Percentiles rank a stretch among this genome's conserved stretches.
phyloP scores from a whole-genome alignment of 2,113 vertebrate species.

The Agapornis roseicollis region DNA sequence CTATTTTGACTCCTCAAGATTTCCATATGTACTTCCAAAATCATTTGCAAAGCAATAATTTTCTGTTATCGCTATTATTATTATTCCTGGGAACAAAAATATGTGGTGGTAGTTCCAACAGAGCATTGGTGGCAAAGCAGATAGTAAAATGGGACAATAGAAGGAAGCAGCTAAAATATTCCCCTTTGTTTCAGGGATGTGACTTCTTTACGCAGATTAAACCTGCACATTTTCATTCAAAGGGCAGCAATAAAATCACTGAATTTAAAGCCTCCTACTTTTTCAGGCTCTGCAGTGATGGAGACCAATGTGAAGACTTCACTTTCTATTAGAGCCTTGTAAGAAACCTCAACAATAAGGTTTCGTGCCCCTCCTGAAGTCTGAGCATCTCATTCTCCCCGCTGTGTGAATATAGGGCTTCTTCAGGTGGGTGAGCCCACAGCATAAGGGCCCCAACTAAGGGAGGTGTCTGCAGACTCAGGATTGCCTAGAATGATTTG shows the following conservation, averaged over 20 bases:
- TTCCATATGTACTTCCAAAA: conserved; percentile 42
- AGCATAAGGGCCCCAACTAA: background rate
- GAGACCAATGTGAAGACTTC: background rate
- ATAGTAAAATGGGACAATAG: conserved; percentile 68
- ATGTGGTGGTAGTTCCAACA: conserved; percentile 17
- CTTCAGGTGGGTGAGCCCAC: background rate
- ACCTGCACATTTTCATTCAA: background rate
- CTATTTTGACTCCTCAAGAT: conserved; percentile 49
- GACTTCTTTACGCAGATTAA: background rate
- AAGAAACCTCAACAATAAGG: background rate
- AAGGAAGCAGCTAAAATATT: conserved; percentile 66
- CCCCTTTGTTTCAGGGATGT: conserved; percentile 37
- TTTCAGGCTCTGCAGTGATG: background rate
- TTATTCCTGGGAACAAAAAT: conserved; percentile 50
- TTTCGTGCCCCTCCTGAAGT: background rate
- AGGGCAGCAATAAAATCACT: background rate
- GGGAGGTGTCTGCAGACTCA: background rate
- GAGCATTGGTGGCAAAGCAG: conserved; percentile 45
- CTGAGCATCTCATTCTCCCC: background rate
- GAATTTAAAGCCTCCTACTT: background rate
- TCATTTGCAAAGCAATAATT: conserved; percentile 34
- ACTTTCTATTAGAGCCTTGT: background rate
- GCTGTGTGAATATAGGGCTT: background rate
- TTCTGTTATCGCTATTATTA: conserved; percentile 32
- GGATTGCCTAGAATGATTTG: background rate